Percentiles rank a stretch among this genome's conserved stretches.
Conservation (phyloP, 2,888 invertebrate genomes). For the Horisme vitalbata region DNA sequence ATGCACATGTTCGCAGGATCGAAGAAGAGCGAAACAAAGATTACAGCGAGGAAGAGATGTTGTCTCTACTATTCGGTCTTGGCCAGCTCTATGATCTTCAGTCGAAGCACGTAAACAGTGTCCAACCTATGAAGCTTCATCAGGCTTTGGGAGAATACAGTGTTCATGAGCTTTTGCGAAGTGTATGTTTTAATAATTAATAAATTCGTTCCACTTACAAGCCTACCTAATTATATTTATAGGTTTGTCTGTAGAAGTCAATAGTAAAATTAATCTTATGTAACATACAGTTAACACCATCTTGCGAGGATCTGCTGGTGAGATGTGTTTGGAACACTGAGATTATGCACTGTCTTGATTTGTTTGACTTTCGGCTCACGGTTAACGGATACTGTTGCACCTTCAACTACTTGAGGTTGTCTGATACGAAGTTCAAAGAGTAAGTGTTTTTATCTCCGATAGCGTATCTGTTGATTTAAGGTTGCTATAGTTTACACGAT, state of each 20-base stretch:
- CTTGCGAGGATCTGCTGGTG: conserved; percentile 72
- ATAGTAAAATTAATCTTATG: no score
- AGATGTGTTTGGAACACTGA: conserved; percentile 78
- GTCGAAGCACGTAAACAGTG: conserved; percentile 44
- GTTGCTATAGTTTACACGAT: no score
- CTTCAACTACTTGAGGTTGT: conserved; percentile 79
- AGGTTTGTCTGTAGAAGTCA: no score
- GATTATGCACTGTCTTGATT: conserved; percentile 63
- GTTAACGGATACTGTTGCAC: conserved; percentile 83
- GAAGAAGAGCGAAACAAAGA: conserved; percentile 61
- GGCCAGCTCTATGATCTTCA: conserved; percentile 66
- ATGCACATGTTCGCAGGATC: conserved; percentile 51
- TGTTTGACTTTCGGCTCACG: conserved; percentile 82
- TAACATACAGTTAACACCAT: conserved; percentile 66
- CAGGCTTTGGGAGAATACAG: conserved; percentile 67
- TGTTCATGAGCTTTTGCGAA: conserved; percentile 61
- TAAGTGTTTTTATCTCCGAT: conserved; percentile 40
- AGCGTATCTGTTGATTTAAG: no score
- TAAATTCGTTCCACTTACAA: no score
- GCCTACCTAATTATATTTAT: not conserved
- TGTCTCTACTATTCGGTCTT: conserved; percentile 59
- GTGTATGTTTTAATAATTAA: conserved; percentile 45
- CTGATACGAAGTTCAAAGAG: conserved; percentile 64
- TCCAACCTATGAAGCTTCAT: conserved; percentile 58
- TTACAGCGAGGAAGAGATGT: conserved; percentile 62